Base-by-base conservation (phyloP, 2,888 invertebrate genomes). In the Eristalis arbustorum region DNA sequence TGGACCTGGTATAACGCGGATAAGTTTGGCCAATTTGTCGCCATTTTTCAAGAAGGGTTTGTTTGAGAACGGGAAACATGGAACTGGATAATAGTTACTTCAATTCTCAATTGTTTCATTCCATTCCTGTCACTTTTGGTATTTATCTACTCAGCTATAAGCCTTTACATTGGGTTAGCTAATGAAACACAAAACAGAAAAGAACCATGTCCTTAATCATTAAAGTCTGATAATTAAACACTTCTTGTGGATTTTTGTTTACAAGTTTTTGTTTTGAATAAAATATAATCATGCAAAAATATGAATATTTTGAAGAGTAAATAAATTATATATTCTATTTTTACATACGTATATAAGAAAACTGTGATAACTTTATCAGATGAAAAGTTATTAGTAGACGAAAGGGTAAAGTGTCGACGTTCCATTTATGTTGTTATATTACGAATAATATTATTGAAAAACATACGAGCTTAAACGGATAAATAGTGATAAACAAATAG, bases 41-140 rank as follows among this genome's bases (percentile, higher is more conserved):
- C 95, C 96, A 63, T 97, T 98, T 94, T 97, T 97, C 94, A 94
- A 96, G 90, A 96, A 96, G 93, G 97, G 97, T 90, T 95, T 97
- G 90, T 97, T 97, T 94, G 97, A 97, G 93, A 96, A 96, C 93
- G 96, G 97, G 91, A 97, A 97, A 93, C 96, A 96, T 92, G 97
- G 97, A 92, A 97, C 97, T 91, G 92, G 92, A 91, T 93, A 92
- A 92, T 92, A 92, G 91, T 92, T 91, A 91, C 89, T 90, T 90
- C 91, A 91, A 91, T 91, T 90, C 91, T 92, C 89, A 92, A 91
- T 90, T 92, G 91, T 91, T 90, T 91, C 89, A 90, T 92, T 91
- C 92, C 92, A 89, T 90, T 91, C 90, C 90, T 92, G 90, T 92
- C 92, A 90, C 90, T 92, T 90, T 90, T 91, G 89, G 90, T 92